Percentiles rank a stretch among this genome's conserved stretches.
phyloP scores from a whole-genome alignment of 2,113 vertebrate genomes.

The Pandion haliaetus region DNA sequence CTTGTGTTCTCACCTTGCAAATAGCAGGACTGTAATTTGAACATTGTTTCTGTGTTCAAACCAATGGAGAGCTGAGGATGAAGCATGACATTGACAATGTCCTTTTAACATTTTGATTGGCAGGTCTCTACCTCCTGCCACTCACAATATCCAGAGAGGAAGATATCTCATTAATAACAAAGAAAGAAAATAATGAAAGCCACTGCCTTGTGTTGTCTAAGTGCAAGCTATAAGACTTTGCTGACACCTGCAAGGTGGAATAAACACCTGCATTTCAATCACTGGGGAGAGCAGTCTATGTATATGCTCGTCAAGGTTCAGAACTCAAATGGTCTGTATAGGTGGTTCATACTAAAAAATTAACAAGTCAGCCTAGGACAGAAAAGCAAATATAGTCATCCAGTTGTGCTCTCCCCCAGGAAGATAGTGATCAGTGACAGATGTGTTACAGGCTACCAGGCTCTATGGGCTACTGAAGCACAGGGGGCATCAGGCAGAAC shows the following conservation, averaged over 20 bases:
- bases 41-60: background rate
- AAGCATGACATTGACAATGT: background rate
- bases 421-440: background rate
- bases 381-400: background rate
- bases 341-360: background rate
- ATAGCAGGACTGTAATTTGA: background rate
- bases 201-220: background rate
- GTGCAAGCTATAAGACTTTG: background rate
- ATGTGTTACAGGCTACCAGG: rapidly evolving
- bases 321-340: background rate
- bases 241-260: background rate
- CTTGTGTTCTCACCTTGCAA: background rate
- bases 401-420: background rate
- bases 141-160: background rate
- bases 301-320: rapidly evolving
- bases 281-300: background rate
- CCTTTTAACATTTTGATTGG: background rate
- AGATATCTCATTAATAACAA: background rate
- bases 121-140: background rate
- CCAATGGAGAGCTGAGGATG: background rate
- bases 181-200: background rate
- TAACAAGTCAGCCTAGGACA: background rate
- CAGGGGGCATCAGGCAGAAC: background rate
- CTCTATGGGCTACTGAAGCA: rapidly evolving
- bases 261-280: slow-evolving; percentile 2